Conservation (phyloP, 2,113 vertebrate species). For the Onychorhynchus coronatus region DNA sequence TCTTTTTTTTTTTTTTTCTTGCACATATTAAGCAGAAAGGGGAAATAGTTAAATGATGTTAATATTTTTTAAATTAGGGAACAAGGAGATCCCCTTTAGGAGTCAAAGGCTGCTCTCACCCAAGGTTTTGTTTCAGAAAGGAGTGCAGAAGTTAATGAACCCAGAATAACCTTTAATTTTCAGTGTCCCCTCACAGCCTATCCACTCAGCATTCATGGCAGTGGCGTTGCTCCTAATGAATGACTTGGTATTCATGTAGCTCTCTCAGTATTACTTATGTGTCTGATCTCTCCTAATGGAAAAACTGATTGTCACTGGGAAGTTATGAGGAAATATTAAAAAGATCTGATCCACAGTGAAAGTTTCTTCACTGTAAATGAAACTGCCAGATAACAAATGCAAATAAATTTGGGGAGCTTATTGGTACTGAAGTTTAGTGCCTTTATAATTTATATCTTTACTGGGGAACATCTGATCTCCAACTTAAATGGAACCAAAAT, state of each 20-base stretch:
- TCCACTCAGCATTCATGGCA: constrained; percentile 44
- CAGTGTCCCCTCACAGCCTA: constrained; percentile 31
- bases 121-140: constrained; percentile 47
- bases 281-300: constrained; percentile 67
- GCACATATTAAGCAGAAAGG: neutral
- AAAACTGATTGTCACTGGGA: constrained; percentile 61
- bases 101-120: constrained; percentile 61
- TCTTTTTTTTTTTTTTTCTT: neutral
- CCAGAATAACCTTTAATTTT: constrained; percentile 64
- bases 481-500: constrained; percentile 20
- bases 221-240: constrained; percentile 57
- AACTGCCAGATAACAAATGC: constrained; percentile 42
- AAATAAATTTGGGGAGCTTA: constrained; percentile 59
- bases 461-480: constrained; percentile 27
- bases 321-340: constrained; percentile 67
- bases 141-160: constrained; percentile 65
- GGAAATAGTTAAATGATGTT: constrained; percentile 43
- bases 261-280: constrained; percentile 58
- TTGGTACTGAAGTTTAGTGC: constrained; percentile 13
- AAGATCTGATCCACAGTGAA: constrained; percentile 44
- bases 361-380: constrained; percentile 54
- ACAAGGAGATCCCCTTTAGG: constrained; percentile 47
- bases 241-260: constrained; percentile 64
- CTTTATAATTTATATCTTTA: constrained; percentile 28
- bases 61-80: constrained; percentile 63